Conservation (phyloP, 2,797 vertebrate species). For the Champsocephalus gunnari region DNA sequence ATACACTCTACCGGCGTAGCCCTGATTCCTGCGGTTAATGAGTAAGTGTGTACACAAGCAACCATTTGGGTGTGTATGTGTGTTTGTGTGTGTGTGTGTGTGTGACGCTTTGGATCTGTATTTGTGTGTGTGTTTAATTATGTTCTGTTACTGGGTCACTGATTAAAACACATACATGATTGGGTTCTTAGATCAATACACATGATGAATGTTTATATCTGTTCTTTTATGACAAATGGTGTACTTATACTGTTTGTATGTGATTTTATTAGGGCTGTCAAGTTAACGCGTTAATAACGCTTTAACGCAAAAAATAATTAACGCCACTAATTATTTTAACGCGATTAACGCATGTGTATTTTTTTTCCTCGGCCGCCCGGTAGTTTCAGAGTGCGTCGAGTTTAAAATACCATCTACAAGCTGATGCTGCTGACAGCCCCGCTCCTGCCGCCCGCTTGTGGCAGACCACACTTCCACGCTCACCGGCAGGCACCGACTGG, state of each 20-base stretch:
- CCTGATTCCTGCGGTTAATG: constrained; percentile 90
- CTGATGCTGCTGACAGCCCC: too few species aligned
- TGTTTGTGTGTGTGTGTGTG: neutral
- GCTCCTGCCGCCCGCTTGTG: too few species aligned
- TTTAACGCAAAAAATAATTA: too few species aligned
- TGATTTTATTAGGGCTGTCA: neutral
- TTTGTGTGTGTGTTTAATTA: constrained; percentile 4
- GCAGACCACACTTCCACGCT: too few species aligned
- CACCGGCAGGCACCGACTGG: too few species aligned
- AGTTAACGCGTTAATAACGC: too few species aligned
- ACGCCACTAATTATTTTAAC: too few species aligned
- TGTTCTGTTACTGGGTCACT: neutral
- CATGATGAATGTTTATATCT: neutral
- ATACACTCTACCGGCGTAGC: constrained; percentile 90
- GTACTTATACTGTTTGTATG: neutral
- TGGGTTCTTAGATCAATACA: neutral
- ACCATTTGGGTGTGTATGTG: neutral
- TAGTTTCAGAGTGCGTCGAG: too few species aligned
- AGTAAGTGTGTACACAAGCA: constrained; percentile 41
- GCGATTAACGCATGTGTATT: too few species aligned
- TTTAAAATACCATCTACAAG: too few species aligned
- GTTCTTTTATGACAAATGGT: constrained; percentile 1
- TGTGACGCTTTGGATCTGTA: constrained; percentile 11
- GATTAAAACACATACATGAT: neutral
- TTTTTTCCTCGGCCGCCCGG: too few species aligned